These are phyloP conservation scores for Myzus persicae DNA, from an alignment of 1,140 invertebrate genomes.

Conservation along the genomic window DNA sequence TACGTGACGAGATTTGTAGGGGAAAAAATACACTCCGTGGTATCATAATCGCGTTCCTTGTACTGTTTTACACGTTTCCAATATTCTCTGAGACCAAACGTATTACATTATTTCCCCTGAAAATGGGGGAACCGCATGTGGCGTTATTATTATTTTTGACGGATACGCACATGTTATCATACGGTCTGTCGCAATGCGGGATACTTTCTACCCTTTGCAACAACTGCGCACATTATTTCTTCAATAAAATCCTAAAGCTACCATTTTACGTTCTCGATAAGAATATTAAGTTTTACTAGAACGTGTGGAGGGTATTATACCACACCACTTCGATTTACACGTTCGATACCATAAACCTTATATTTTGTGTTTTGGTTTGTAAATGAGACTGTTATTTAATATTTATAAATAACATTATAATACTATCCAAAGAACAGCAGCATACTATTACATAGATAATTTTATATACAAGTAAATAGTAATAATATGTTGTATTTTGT, in stretches of 20 bases:
- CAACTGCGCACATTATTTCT: conserved; percentile 57
- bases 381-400: not conserved
- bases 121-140: conserved; percentile 27
- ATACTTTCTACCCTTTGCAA: conserved; percentile 46
- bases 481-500: not conserved
- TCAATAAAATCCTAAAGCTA: conserved; percentile 40
- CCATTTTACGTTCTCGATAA: conserved; percentile 56
- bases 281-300: conserved; percentile 55
- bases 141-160: conserved; percentile 49
- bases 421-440: too few species aligned
- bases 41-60: conserved; percentile 26
- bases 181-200: conserved; percentile 56
- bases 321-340: not conserved
- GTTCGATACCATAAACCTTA: not conserved
- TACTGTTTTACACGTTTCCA: conserved; percentile 51
- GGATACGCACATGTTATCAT: conserved; percentile 51
- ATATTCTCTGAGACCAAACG: conserved; percentile 13
- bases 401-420: not conserved
- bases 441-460: too few species aligned
- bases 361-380: not conserved
- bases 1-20: conserved; percentile 35
- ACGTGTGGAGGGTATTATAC: conserved; percentile 17
- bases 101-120: conserved; percentile 10
- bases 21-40: conserved; percentile 26
- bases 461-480: not conserved